Conservation (phyloP, 2,797 vertebrate genomes). For the Tachyglossus aculeatus region DNA sequence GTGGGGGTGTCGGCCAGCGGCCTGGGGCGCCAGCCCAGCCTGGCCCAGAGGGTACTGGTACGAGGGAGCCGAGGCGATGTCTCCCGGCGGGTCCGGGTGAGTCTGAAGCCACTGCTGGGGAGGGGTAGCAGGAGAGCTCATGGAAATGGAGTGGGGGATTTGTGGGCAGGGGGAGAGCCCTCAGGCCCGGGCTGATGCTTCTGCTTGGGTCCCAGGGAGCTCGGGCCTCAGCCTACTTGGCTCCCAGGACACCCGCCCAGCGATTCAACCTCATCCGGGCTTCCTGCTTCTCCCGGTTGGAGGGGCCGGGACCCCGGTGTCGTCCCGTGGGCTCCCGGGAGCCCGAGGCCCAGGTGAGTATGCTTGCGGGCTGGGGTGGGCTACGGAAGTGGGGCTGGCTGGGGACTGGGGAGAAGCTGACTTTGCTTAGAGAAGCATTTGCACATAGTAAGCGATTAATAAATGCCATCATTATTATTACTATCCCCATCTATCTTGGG, state of each 20-base stretch:
- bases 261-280: constrained; percentile 16
- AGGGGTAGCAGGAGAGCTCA: background rate
- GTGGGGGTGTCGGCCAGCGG: constrained; percentile 51
- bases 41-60: constrained; percentile 67
- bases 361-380: background rate
- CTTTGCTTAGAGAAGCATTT: background rate
- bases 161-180: background rate
- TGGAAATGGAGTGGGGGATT: background rate
- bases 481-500: constrained; percentile 12
- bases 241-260: constrained; percentile 29
- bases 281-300: constrained; percentile 57
- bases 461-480: too few relatives aligned
- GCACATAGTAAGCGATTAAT: background rate
- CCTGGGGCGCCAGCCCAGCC: constrained; percentile 51
- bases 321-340: constrained; percentile 10
- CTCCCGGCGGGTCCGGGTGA: constrained; percentile 51
- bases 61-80: constrained; percentile 20
- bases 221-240: constrained; percentile 31
- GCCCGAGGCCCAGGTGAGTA: constrained; percentile 42
- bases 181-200: constrained; percentile 6
- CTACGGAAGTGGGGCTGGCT: background rate
- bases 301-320: constrained; percentile 44
- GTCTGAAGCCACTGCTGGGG: background rate
- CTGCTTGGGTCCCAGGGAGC: constrained; percentile 30
- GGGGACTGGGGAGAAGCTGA: background rate